Evolutionary conservation across 2,797 vertebrate species (phyloP).

Genomic region (Pelodytes ibericus): DNA sequence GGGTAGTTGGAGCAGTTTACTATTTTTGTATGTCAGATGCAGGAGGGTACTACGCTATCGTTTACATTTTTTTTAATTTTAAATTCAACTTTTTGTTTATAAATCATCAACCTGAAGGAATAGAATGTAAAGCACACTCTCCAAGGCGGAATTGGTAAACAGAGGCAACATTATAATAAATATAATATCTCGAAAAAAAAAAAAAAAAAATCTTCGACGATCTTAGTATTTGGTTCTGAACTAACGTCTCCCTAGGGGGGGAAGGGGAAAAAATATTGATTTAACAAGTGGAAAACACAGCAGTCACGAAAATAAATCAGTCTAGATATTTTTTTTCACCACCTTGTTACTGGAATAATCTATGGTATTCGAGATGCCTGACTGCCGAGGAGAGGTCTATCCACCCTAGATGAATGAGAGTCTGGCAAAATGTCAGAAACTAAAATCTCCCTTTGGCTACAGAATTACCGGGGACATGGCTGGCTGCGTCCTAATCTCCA

Average conservation of each 20-base stretch:
- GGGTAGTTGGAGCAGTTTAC: too few relatives aligned
- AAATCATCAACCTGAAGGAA: too few relatives aligned
- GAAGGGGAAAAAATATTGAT: neutral
- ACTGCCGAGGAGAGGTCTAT: neutral
- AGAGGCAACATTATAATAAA: too few relatives aligned
- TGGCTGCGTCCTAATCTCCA: slow-evolving; percentile 15
- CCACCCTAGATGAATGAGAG: neutral
- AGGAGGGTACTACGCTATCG: too few relatives aligned
- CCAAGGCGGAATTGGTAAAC: too few relatives aligned
- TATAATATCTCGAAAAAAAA: too few relatives aligned
- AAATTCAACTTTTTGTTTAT: too few relatives aligned
- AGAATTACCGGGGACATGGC: neutral
- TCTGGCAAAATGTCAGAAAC: slow-evolving; percentile 22
- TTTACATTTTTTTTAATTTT: too few relatives aligned
- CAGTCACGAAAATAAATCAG: slow-evolving; percentile 18
- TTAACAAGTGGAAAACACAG: slow-evolving; percentile 3
- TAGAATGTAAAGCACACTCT: too few relatives aligned
- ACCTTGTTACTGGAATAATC: slow-evolving; percentile 31
- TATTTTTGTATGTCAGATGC: too few relatives aligned
- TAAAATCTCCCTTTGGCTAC: neutral
- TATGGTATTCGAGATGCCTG: slow-evolving; percentile 24
- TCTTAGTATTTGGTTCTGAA: too few relatives aligned
- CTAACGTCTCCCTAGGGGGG: neutral
- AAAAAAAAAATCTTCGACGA: too few relatives aligned
- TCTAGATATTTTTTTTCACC: slow-evolving; percentile 9